Evolutionary conservation across 1,140 invertebrate genomes (phyloP), one percentile per base, ranked within the genome.

Genomic region (Theocolax elegans): DNA sequence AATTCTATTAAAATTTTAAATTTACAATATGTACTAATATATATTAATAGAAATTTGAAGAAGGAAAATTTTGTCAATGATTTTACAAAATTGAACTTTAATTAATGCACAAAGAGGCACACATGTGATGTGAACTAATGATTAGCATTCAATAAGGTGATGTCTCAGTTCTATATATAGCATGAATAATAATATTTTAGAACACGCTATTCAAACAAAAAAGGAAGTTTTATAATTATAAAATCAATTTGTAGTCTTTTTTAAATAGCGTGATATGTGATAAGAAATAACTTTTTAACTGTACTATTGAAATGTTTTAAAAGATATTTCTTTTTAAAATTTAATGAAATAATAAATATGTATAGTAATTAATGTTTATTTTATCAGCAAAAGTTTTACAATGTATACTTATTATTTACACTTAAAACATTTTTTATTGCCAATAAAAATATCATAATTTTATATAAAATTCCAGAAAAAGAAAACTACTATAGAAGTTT

Each of bases 401-500:
- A 19, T 53, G 17, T 15, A 25, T 15, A 53, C 38, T 21, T 51
- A 46, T 35, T 38, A 53, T 38, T 44, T 42, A 48, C 56, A 29
- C 38, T 15, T n/a, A 63, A 31, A 40, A 23, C n/a, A 73, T 63
- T 15, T 35, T 35, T 56, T 67, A 62, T 63, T 23, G n/a, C 25
- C 21, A 64, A 29, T n/a, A 48, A 69, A 23, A 17, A 31, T 64
- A 65, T 53, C 49, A 27, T 65, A 29, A n/a, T n/a, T n/a, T n/a
- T n/a, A n/a, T 35, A 59, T 69, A 62, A 48, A 44, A 65, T 91
- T 91, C 27, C 87, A 95, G 94, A 93, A 91, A 87, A 93, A 94
- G 86, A 92, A 91, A 86, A 91, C 91, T 17, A 93, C 93, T 21
- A 88, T 89, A 60, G 91, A 93, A 77, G 83, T 94, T 71, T 83